Evolutionary conservation across 2,888 invertebrate species (phyloP).

Genomic region (Furcula furcula): DNA sequence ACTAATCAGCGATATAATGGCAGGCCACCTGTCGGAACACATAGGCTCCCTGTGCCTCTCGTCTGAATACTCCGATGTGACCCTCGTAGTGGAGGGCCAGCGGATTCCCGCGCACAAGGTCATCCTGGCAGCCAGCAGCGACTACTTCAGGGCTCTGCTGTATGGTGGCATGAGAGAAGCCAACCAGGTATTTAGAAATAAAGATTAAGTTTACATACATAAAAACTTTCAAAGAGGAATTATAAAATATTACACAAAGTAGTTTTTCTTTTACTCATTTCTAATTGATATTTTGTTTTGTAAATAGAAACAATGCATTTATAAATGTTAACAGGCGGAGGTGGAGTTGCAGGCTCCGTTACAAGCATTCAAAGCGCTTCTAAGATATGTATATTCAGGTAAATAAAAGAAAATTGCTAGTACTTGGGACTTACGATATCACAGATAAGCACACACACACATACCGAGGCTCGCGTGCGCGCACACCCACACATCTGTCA

Average conservation of each 20-base stretch:
- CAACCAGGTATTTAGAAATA: constrained; percentile 83
- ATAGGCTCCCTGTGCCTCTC: constrained; percentile 92
- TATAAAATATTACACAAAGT: too few relatives aligned
- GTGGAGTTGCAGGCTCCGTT: constrained; percentile 93
- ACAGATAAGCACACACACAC: too few relatives aligned
- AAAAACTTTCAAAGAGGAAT: too few relatives aligned
- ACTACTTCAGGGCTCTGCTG: constrained; percentile 94
- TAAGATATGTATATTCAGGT: constrained; percentile 98
- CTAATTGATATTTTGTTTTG: too few relatives aligned
- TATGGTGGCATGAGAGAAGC: constrained; percentile 91
- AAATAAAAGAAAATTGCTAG: too few relatives aligned
- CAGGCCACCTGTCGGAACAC: constrained; percentile 90
- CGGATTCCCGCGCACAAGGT: constrained; percentile 83
- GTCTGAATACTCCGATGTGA: constrained; percentile 95
- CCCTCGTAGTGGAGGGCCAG: constrained; percentile 90
- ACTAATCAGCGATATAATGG: too few relatives aligned
- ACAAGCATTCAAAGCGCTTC: constrained; percentile 92
- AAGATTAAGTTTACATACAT: too few relatives aligned
- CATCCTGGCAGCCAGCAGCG: constrained; percentile 96
- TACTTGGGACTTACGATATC: too few relatives aligned
- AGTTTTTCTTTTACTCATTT: too few relatives aligned
- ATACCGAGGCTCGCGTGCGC: too few relatives aligned
- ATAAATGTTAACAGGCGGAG: constrained; percentile 81
- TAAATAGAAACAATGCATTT: background rate
- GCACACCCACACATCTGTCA: too few relatives aligned